Evolutionary conservation across 2,113 vertebrate species (phyloP).

Genomic region (Poeciliopsis prolifica): DNA sequence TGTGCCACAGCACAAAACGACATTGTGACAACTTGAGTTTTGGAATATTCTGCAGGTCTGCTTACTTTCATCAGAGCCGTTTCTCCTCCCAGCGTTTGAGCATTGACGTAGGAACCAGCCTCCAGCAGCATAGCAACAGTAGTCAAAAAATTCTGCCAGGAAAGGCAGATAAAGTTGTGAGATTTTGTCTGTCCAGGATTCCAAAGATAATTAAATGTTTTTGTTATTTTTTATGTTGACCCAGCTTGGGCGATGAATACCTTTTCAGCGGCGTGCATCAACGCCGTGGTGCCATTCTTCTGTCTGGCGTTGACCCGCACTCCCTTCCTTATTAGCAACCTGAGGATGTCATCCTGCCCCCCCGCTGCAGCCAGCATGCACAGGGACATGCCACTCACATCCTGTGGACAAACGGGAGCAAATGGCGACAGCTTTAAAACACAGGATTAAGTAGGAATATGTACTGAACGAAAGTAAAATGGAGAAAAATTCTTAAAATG

Average conservation of each 20-base stretch:
- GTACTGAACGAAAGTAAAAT: not conserved
- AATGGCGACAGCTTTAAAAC: not conserved
- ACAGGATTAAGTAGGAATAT: not conserved
- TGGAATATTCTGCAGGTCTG: not conserved
- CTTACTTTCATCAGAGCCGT: constrained; percentile 96
- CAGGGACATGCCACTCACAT: constrained; percentile 94
- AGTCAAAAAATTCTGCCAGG: constrained; percentile 89
- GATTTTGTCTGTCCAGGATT: too few relatives aligned
- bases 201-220: too few relatives aligned
- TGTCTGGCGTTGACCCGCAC: constrained; percentile 91
- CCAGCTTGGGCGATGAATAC: constrained; percentile 62
- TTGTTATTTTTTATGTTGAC: not conserved
- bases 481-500: not conserved
- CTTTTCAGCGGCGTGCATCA: constrained; percentile 97
- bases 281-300: constrained; percentile 93
- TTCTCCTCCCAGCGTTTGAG: constrained; percentile 89
- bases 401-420: constrained; percentile 75
- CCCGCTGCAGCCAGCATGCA: constrained; percentile 95
- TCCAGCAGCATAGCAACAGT: constrained; percentile 95
- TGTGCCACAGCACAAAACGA: too few relatives aligned
- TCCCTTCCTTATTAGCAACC: constrained; percentile 92
- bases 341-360: constrained; percentile 93
- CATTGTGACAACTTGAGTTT: not conserved
- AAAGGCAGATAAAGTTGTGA: not conserved
- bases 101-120: constrained; percentile 91